Conservation (phyloP, 2,888 invertebrate genomes). For the Gandaritis pyraliata region DNA sequence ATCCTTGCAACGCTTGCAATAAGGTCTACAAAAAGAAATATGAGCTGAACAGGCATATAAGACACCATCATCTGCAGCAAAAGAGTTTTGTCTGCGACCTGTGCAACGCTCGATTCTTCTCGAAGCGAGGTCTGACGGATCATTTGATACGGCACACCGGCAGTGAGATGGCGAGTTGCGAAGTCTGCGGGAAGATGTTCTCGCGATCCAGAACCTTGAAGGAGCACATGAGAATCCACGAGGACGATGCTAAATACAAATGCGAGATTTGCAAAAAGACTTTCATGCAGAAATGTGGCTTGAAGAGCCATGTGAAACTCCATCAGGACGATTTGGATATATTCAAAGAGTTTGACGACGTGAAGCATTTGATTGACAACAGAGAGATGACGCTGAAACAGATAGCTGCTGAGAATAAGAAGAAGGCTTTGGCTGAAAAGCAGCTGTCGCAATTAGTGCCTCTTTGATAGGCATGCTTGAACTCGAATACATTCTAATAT, state of each 20-base stretch:
- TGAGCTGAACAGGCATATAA: slow-evolving; percentile 74
- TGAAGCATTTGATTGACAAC: slow-evolving; percentile 76
- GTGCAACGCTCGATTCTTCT: slow-evolving; percentile 76
- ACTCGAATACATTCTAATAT: too few relatives aligned
- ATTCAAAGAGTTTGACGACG: slow-evolving; percentile 79
- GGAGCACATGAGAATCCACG: slow-evolving; percentile 71
- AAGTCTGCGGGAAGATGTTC: slow-evolving; percentile 71
- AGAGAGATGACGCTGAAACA: slow-evolving; percentile 76
- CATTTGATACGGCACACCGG: slow-evolving; percentile 70
- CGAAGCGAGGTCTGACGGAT: slow-evolving; percentile 71
- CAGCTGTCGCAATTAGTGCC: slow-evolving; percentile 48
- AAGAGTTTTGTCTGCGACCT: slow-evolving; percentile 71
- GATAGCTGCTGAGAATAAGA: slow-evolving; percentile 73
- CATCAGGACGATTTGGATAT: slow-evolving; percentile 79
- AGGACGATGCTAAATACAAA: slow-evolving; percentile 67
- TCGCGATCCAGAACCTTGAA: slow-evolving; percentile 64
- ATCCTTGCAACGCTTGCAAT: slow-evolving; percentile 76
- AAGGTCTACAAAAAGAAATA: slow-evolving; percentile 77
- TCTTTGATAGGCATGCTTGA: slow-evolving; percentile 7
- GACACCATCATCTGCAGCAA: slow-evolving; percentile 76
- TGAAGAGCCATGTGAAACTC: slow-evolving; percentile 71
- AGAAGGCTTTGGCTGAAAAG: slow-evolving; percentile 61
- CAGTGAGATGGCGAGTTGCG: slow-evolving; percentile 63
- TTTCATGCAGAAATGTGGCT: slow-evolving; percentile 74
- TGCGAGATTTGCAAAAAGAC: slow-evolving; percentile 76